These are phyloP conservation scores for Protonemura montana DNA, from an alignment of 2,888 invertebrate species.

Conservation along the genomic window DNA sequence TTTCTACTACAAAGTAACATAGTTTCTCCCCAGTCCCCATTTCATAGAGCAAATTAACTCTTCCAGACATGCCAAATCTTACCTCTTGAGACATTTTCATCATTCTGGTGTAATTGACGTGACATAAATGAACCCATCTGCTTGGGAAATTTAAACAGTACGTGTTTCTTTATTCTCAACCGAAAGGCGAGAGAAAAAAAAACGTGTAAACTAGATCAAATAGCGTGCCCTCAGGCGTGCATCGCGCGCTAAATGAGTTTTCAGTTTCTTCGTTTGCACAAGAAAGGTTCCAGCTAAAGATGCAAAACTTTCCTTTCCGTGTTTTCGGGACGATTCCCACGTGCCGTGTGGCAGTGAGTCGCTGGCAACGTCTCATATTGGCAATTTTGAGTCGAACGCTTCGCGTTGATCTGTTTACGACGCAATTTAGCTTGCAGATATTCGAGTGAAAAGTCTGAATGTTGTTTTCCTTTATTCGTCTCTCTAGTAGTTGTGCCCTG, in stretches of 20 bases:
- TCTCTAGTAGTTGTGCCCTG: neutral
- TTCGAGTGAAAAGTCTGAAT: neutral
- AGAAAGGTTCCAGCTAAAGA: neutral
- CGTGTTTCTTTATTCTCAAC: no score
- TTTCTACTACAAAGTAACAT: no score
- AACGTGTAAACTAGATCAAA: neutral
- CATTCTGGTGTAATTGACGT: no score
- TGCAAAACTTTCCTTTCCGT: neutral
- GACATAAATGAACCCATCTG: no score
- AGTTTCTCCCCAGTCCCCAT: no score
- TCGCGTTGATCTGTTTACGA: neutral
- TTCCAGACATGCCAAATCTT: no score
- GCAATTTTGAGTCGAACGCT: neutral
- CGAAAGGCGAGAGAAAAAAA: neutral
- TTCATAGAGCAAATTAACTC: no score
- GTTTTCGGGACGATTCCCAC: neutral
- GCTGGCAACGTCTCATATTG: neutral
- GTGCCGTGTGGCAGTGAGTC: neutral
- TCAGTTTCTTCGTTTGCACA: neutral
- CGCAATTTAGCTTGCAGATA: conserved; percentile 7
- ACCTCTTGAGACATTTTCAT: no score
- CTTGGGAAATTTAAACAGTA: no score
- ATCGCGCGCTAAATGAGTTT: neutral
- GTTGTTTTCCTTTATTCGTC: neutral
- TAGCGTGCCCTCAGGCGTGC: neutral